Evolutionary conservation across 1,140 invertebrate genomes (phyloP).

Genomic region (Pachyrhynchus sulphureomaculatus): DNA sequence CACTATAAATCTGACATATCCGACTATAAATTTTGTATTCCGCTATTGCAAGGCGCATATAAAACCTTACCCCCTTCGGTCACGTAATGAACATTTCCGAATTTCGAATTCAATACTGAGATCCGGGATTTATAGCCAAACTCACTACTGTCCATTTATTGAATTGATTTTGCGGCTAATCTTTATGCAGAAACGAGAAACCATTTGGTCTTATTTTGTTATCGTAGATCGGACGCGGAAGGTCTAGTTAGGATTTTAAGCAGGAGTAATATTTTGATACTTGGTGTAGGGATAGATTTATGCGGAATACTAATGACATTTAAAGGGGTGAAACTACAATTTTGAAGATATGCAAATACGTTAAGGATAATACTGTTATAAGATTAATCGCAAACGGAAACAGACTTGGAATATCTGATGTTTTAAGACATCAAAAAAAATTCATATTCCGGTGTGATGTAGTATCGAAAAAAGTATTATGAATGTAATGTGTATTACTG

Average conservation of each 20-base stretch:
- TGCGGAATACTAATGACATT: too few species aligned
- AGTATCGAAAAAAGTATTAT: too few species aligned
- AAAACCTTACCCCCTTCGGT: constrained; percentile 30
- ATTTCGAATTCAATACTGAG: constrained; percentile 40
- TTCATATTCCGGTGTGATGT: too few species aligned
- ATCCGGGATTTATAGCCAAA: constrained; percentile 22
- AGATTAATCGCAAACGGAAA: too few species aligned
- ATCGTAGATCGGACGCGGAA: not conserved
- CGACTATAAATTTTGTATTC: not conserved
- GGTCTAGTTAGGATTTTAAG: too few species aligned
- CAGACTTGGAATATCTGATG: too few species aligned
- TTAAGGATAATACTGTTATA: too few species aligned
- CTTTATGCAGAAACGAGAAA: not conserved
- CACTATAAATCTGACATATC: not conserved
- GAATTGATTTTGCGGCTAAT: constrained; percentile 10
- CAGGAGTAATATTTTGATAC: not conserved
- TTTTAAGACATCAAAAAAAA: too few species aligned
- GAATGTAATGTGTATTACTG: too few species aligned
- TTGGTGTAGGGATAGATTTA: not conserved
- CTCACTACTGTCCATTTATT: not conserved
- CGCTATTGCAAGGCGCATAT: not conserved
- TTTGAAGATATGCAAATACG: too few species aligned
- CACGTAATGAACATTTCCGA: constrained; percentile 42
- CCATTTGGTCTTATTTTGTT: not conserved
- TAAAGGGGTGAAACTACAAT: too few species aligned